A percentile compares a stretch with the other conserved stretches of the same genome.
These are phyloP conservation scores for Equus przewalskii DNA, from an alignment of 2,113 vertebrate species.

Conservation along the genomic window DNA sequence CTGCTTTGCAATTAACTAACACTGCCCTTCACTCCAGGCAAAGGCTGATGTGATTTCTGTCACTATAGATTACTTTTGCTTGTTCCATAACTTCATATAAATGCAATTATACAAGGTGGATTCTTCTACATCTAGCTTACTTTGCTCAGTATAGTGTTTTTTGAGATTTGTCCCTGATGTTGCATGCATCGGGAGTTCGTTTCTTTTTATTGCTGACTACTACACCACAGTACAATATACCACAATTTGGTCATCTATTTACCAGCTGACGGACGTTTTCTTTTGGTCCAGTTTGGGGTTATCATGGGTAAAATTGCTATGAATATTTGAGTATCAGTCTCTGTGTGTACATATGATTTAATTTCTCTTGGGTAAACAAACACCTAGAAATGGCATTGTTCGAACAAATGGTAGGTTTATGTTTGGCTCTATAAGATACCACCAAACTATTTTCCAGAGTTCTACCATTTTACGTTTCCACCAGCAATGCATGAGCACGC, in stretches of 20 bases:
- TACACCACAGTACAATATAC: background rate
- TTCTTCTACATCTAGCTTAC: background rate
- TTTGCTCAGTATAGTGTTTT: background rate
- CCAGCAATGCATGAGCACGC: background rate
- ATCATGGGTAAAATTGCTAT: background rate
- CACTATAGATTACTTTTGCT: background rate
- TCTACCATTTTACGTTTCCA: background rate
- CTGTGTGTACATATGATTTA: background rate
- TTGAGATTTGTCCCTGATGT: background rate
- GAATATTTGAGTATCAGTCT: background rate
- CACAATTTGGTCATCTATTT: background rate
- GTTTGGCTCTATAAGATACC: background rate
- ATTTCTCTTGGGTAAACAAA: background rate
- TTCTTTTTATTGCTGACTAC: background rate
- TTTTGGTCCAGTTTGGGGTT: background rate
- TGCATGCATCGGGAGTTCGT: background rate
- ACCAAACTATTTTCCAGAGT: background rate
- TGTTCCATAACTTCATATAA: background rate
- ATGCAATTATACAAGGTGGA: background rate
- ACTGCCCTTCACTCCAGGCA: background rate
- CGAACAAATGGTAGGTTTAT: background rate
- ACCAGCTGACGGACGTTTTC: background rate
- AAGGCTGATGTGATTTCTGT: background rate
- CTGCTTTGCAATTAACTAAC: background rate
- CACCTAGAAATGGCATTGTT: background rate